Evolutionary conservation across 2,113 vertebrate species (phyloP).

Genomic region (Arvicanthis niloticus): DNA sequence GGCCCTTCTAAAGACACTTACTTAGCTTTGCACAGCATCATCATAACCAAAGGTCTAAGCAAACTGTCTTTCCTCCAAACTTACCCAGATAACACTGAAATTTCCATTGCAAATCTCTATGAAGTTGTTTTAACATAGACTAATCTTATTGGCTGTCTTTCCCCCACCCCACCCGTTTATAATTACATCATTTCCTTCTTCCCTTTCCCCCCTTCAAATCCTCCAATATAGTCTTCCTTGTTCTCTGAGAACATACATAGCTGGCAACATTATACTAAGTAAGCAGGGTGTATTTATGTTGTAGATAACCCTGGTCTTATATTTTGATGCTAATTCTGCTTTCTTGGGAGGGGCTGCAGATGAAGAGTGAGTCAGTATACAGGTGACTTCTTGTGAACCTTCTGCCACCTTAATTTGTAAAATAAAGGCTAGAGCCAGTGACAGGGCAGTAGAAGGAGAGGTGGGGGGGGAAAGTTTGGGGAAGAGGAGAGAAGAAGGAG

Average conservation of each 20-base stretch:
- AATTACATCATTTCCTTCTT: not conserved
- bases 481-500: too few species aligned
- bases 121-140: not conserved
- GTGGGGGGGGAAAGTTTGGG: too few species aligned
- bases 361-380: too few species aligned
- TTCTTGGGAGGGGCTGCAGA: too few species aligned
- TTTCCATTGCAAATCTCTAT: not conserved
- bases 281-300: not conserved
- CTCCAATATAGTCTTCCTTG: not conserved
- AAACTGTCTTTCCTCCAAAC: constrained; percentile 49
- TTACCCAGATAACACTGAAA: not conserved
- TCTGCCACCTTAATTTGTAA: too few species aligned
- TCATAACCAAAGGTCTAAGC: constrained; percentile 22
- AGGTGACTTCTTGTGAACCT: too few species aligned
- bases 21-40: not conserved
- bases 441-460: too few species aligned
- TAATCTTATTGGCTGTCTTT: constrained; percentile 15
- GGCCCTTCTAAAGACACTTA: not conserved
- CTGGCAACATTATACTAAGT: not conserved
- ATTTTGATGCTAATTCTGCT: too few species aligned
- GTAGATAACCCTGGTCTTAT: too few species aligned
- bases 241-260: not conserved
- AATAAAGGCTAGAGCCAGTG: too few species aligned
- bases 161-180: not conserved
- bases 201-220: not conserved